Evolutionary conservation across 2,113 vertebrate species (phyloP), one percentile per base, ranked within the genome.

Genomic region (Lanius collurio): DNA sequence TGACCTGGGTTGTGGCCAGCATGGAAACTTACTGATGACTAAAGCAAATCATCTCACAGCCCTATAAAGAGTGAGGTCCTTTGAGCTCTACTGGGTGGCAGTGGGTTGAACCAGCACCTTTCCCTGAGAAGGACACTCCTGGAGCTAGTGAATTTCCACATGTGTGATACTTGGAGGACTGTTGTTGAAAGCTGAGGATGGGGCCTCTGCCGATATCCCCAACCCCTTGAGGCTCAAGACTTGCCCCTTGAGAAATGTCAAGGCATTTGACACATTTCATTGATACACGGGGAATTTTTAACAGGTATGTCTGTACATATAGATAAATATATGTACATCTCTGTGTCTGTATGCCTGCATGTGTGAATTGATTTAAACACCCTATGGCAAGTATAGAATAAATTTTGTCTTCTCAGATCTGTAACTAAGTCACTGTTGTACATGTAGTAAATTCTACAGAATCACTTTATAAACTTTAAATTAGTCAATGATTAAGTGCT

Each of bases 71-170:
- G 24, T 14, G 35, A 35, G 17, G 26, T 47, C 11, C 41, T 35
- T 64, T 71, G 26, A 64, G 22, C 42, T 64, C 35, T 68, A 27
- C 31, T 35, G 16, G 22, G 33, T 21, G 14, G 3, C 35, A 56
- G 30, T 16, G 37, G 28, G 30, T 39, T 31, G 42, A 71, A 35
- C 35, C 41, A 63, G 65, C 21, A 12, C 26, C 20, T 53, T 19
- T 5, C 23, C 47, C 67, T 71, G 65, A 41, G n/a, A 35, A 24
- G 41, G 47, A 31, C 7, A 11, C 13, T 31, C n/a, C 59, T 56
- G 49, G 35, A 79, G n/a, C 35, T 56, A 0, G 0, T 49, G 35
- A 49, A 13, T 14, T 49, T 31, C 49, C 42, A n/a, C 0, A 0
- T 35, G 26, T 35, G 30, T 9, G 6, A 27, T 17, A 17, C 16